Evolutionary conservation across 2,113 vertebrate genomes (phyloP).

Genomic region (Peromyscus maniculatus): DNA sequence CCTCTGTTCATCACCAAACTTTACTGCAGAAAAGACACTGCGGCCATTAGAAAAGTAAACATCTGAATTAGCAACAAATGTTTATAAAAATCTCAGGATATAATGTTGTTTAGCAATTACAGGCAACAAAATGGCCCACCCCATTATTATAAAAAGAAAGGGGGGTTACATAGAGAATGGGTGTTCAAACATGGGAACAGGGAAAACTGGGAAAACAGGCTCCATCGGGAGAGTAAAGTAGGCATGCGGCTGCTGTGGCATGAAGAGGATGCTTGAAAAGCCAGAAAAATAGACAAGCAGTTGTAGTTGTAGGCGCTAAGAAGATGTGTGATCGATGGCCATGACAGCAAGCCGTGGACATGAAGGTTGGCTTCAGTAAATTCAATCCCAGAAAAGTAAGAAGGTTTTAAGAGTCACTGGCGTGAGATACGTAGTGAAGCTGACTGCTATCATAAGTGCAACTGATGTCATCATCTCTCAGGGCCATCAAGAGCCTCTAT

Average conservation of each 20-base stretch:
- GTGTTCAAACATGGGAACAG: neutral
- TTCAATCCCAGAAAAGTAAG: neutral
- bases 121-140: neutral
- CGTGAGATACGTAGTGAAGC: fast-evolving
- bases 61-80: neutral
- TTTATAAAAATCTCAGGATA: neutral
- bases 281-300: neutral
- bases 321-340: neutral
- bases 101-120: neutral
- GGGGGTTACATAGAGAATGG: neutral
- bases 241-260: neutral
- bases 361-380: neutral
- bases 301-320: neutral
- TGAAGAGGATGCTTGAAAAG: neutral
- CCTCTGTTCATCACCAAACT: neutral
- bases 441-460: neutral
- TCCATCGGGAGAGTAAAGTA: neutral
- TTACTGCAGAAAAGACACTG: neutral
- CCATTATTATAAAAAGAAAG: neutral
- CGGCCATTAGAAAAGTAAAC: neutral
- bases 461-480: neutral
- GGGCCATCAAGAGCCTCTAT: neutral
- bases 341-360: neutral
- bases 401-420: neutral
- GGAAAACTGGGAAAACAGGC: neutral